phyloP scores from a whole-genome alignment of 2,888 invertebrate genomes.

The Chironomus tentans region DNA sequence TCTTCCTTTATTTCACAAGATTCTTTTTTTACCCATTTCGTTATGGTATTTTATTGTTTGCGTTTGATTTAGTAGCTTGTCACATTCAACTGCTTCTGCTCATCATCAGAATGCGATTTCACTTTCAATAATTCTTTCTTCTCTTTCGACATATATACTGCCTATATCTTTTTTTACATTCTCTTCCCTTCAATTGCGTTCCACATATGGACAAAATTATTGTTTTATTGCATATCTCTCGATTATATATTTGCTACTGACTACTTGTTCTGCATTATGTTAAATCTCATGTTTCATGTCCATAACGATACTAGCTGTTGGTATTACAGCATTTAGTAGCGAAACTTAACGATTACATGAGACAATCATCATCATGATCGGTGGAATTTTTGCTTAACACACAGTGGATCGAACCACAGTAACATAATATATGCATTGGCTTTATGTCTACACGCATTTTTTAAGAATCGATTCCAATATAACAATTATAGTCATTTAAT shows the following conservation, averaged over 20 bases:
- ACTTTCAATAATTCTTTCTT: not conserved
- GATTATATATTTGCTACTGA: no score
- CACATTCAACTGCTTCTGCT: constrained; percentile 1
- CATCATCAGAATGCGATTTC: not conserved
- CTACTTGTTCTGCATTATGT: not conserved
- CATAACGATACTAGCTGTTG: not conserved
- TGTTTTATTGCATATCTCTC: constrained; percentile 11
- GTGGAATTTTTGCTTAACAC: no score
- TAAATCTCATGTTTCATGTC: not conserved
- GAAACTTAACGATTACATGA: no score
- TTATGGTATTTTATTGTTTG: not conserved
- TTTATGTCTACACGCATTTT: not conserved
- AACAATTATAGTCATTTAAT: not conserved
- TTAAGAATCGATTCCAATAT: not conserved
- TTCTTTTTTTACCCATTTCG: no score
- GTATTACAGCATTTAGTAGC: no score
- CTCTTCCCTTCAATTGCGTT: not conserved
- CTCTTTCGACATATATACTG: not conserved
- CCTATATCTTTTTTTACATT: not conserved
- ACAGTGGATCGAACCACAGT: no score
- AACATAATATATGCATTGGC: no score
- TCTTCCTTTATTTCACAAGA: no score
- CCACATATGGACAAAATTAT: constrained; percentile 15
- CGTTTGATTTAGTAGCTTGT: not conserved
- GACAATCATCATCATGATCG: no score